Conservation (phyloP, 2,888 invertebrate genomes). For the Habrosyne pyritoides region DNA sequence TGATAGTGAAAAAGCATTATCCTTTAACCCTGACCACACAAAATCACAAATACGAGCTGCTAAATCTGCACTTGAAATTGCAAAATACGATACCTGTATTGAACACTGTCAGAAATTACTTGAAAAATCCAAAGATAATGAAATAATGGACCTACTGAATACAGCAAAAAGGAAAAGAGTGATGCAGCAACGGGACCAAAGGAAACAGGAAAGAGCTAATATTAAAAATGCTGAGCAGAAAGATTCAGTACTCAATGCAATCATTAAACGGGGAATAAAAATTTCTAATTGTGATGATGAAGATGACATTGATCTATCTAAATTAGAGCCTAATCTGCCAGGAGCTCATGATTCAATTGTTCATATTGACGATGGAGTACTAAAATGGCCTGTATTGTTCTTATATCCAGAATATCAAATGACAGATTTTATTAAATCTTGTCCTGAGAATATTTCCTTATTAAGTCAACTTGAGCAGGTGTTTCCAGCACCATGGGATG, state of each 20-base stretch:
- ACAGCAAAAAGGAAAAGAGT: conserved; percentile 76
- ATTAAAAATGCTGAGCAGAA: conserved; percentile 70
- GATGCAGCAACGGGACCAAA: conserved; percentile 78
- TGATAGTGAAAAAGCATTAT: conserved; percentile 92
- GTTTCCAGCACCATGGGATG: conserved; percentile 90
- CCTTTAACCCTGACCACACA: conserved; percentile 88
- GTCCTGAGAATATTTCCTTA: conserved; percentile 88
- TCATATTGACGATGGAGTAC: conserved; percentile 81
- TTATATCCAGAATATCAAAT: conserved; percentile 94
- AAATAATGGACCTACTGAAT: conserved; percentile 58
- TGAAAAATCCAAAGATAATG: conserved; percentile 80
- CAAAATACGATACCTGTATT: conserved; percentile 88
- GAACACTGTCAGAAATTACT: conserved; percentile 88
- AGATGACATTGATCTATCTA: conserved; percentile 75
- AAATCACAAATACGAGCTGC: conserved; percentile 92
- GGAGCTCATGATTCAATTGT: conserved; percentile 86
- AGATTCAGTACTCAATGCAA: conserved; percentile 65
- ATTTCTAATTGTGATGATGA: conserved; percentile 81
- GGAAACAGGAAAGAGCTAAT: conserved; percentile 75
- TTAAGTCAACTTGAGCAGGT: conserved; percentile 77
- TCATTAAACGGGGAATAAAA: conserved; percentile 75
- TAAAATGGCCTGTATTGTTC: conserved; percentile 95
- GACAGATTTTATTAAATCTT: conserved; percentile 93
- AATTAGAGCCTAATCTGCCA: conserved; percentile 86
- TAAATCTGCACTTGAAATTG: conserved; percentile 86